Base-by-base conservation (phyloP, 2,888 invertebrate species). In the Dynastes grantii region DNA sequence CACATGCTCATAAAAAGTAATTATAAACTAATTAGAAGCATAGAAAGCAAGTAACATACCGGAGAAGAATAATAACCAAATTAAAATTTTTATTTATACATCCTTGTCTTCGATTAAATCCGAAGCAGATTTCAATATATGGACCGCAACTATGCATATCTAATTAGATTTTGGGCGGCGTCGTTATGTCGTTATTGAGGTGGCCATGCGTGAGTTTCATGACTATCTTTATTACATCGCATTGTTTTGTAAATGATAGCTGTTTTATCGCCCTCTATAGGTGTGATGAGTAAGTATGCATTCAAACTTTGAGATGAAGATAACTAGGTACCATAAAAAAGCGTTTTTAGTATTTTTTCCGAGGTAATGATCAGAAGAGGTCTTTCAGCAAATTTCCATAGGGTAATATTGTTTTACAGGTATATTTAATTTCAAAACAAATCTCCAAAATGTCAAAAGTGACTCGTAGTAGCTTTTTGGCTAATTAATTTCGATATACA, bases 1-100 rank as follows among this genome's bases (percentile, higher is more conserved):
- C 22, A n/a, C 8, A 22, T 8, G 55, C 55, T 40, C 71, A 61
- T 79, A 79, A 79, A 76, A 79, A 55, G 49, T 73, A 76, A 78
- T 78, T 79, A 79, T 76, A 76, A 76, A 58, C 76, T 79, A 76
- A 79, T 79, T 79, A 79, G 68, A 76, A 64, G 76, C 70, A 76
- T 68, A 58, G 70, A 76, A 37, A 11, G 11, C 45, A 11, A 37
- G 37, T 76, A 71, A 78, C 55, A 78, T 77, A 45, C 40, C 32
- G 32, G 61, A 40, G 22, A 67, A 58, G 68, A 65, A 76, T 76
- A 49, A 61, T 68, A 77, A 68, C 77, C 55, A 53, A 32, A 77
- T 68, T 77, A 68, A 65, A 68, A 16, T 45, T 77, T 45, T 77
- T 77, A 77, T 77, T 77, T 77, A 77, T 67, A 67, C 49, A 64